Evolutionary conservation across 1,140 invertebrate genomes (phyloP), one percentile per base, ranked within the genome.

Genomic region (Ptiloglossa arizonensis): DNA sequence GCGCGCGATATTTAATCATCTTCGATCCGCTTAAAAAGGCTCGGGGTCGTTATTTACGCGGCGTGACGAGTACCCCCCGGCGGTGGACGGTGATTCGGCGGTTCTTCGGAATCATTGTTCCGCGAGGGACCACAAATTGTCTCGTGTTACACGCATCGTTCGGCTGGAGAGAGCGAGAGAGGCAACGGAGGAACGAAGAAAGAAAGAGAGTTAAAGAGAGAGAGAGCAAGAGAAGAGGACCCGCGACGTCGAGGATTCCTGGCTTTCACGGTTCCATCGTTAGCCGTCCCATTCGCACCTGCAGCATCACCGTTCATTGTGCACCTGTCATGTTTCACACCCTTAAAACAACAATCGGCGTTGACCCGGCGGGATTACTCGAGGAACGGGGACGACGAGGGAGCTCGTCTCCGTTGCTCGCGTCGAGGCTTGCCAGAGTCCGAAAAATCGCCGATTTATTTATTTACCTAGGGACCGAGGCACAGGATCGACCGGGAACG

Each of bases 251-350:
- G 60, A 81, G 66, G 79, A 78, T 79, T 84, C 68, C 57, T 48
- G 63, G 57, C 71, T 81, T 84, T 84, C 73, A 85, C 71, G 77
- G 52, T 72, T 54, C 68, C 79, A 68, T 77, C 71, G 75, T 77
- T 83, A 78, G 68, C 71, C 63, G 22, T 52, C 72, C 77, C 81
- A 83, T 86, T 89, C 80, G 86, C 91, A 91, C 90, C 90, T 92
- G 91, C 90, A 89, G 83, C 88, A 87, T 90, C 90, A 87, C 85
- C 80, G 80, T 81, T 81, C 85, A 89, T 90, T 89, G 87, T 90
- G 80, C 91, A 91, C 89, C 90, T 91, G 91, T 92, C 91, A 90
- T 91, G 90, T 91, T 92, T 91, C 87, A 90, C 89, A 89, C 90
- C 87, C 89, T 90, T 92, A 88, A 90, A 91, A 92, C 88, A 92